Conservation (phyloP, 2,888 invertebrate species). For the Platynereis dumerilii region DNA sequence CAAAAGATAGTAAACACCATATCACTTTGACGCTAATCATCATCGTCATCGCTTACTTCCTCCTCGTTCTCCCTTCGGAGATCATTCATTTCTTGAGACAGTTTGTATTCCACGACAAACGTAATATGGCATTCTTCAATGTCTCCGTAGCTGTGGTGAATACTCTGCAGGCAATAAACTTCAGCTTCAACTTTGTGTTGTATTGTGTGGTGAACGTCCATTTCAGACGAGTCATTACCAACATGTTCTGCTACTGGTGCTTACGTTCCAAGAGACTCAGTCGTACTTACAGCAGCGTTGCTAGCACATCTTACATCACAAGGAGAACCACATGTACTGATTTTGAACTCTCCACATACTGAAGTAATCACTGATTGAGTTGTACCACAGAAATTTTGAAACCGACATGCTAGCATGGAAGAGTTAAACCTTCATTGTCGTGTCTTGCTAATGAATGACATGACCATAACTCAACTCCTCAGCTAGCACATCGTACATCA, state of each 20-base stretch:
- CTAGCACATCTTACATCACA: conserved; percentile 1
- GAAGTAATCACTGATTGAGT: too few species aligned
- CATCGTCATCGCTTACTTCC: conserved; percentile 54
- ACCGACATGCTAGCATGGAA: too few species aligned
- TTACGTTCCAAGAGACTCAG: background rate
- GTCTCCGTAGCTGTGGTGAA: conserved; percentile 30
- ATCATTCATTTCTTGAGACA: conserved; percentile 49
- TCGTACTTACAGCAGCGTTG: background rate
- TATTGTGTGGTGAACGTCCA: conserved; percentile 39
- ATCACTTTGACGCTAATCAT: conserved; percentile 60
- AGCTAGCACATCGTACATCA: too few species aligned
- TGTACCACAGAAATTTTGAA: too few species aligned
- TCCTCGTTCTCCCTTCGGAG: conserved; percentile 57
- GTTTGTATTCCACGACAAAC: conserved; percentile 25
- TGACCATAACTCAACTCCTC: too few species aligned
- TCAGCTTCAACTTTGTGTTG: conserved; percentile 42
- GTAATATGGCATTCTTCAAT: conserved; percentile 19
- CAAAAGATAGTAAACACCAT: conserved; percentile 16
- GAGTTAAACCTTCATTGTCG: too few species aligned
- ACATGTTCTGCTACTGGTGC: conserved; percentile 19
- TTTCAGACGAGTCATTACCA: conserved; percentile 25
- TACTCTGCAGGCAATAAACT: conserved; percentile 39
- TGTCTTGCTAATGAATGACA: too few species aligned
- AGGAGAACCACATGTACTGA: background rate
- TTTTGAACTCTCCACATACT: background rate